phyloP scores from a whole-genome alignment of 2,888 invertebrate species.

The Zaprionus bogoriensis region DNA sequence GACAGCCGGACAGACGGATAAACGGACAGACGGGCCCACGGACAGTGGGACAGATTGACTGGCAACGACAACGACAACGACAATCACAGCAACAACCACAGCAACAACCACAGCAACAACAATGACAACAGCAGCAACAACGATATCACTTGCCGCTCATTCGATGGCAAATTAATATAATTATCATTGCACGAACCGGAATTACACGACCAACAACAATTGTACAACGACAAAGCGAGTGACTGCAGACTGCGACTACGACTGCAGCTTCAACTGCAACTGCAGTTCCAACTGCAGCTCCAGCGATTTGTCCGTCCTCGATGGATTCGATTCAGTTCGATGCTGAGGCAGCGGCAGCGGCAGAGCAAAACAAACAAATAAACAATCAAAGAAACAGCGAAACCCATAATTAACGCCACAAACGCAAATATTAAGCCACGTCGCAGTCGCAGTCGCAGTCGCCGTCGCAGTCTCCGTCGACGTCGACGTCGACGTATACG shows the following conservation, averaged over 20 bases:
- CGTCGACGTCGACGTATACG: constrained; percentile 8
- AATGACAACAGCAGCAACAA: constrained; percentile 22
- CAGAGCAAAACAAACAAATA: constrained; percentile 67
- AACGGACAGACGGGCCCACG: constrained; percentile 20
- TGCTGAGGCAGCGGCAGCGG: constrained; percentile 12
- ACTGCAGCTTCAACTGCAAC: constrained; percentile 1
- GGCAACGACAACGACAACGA: too few relatives aligned
- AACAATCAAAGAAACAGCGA: constrained; percentile 74
- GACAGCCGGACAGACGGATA: constrained; percentile 6
- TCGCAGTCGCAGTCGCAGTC: constrained; percentile 11
- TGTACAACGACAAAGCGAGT: constrained; percentile 34
- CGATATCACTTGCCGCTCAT: constrained; percentile 69
- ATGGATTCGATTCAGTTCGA: constrained; percentile 27
- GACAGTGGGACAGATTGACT: constrained; percentile 1
- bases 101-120: too few relatives aligned
- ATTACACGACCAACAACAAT: constrained; percentile 70
- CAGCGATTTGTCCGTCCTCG: constrained; percentile 36
- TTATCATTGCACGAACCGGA: constrained; percentile 78
- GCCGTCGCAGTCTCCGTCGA: background rate
- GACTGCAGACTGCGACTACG: background rate
- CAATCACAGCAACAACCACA: background rate
- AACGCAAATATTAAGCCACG: constrained; percentile 74
- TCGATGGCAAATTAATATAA: constrained; percentile 77
- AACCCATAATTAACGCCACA: constrained; percentile 77
- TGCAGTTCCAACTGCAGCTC: background rate